Evolutionary conservation across 2,888 invertebrate species (phyloP), one percentile per base, ranked within the genome.

Genomic region (Eledona agricola): DNA sequence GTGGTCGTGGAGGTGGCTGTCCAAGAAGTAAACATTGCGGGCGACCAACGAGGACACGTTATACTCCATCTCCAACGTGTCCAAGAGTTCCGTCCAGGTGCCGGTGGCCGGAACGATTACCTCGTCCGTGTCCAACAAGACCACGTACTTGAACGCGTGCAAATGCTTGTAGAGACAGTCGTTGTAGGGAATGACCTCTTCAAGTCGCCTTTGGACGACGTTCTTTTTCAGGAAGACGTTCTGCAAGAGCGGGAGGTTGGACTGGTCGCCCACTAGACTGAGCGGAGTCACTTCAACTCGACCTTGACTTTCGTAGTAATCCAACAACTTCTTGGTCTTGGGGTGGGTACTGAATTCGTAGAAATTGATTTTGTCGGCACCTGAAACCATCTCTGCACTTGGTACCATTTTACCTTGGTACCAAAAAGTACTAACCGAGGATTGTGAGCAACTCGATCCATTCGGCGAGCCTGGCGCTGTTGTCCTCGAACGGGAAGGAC

Each of bases 131-230:
- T 95, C 95, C 20, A 94, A 80, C 51, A 94, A 79, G 6, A 90
- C 89, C 40, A 93, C 85, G 77, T 89, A 91, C 55, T 89, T 84
- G 76, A 93, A 94, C 55, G 85, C 82, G 72, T 92, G 88, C 76
- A 93, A 82, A 72, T 93, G 89, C 72, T 90, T 86, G 78, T 94
- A 94, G 32, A 95, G 80, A 71, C 95, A 95, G 76, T 95, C 95
- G 75, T 95, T 95, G 79, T 94, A 94, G 5, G 94, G 93, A 65
- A 95, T 89, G 50, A 95, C 81, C 77, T 95, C 94, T 77, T 93
- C 92, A 74, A 93, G 90, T 2, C 94, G 81, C 77, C 94, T 94
- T 76, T 93, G 89, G 65, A 89, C 90, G 22, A 89, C 85, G 76
- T 91, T 92, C 71, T 89, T 88, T 47, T 87, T 87, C 29, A 94